These are phyloP conservation scores for Otus sunia DNA, from an alignment of 2,113 vertebrate species.

Conservation along the genomic window DNA sequence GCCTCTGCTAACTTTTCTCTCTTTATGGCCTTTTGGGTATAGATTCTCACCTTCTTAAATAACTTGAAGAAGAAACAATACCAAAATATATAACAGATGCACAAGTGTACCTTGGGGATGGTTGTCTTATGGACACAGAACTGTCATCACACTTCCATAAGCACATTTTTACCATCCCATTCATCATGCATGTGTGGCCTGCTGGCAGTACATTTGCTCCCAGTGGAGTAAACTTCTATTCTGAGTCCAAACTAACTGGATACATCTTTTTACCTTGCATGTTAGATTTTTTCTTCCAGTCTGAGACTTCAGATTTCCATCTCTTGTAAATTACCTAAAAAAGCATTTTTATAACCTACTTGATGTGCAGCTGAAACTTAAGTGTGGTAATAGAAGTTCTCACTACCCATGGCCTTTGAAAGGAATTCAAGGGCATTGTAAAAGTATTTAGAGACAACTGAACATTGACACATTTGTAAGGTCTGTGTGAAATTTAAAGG, in stretches of 20 bases:
- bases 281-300: background rate
- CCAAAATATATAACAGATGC: conserved; percentile 42
- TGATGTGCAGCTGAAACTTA: background rate
- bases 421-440: background rate
- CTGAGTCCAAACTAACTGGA: background rate
- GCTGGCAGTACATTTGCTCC: background rate
- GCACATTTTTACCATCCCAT: conserved; percentile 38
- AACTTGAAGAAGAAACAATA: conserved; percentile 37
- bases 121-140: conserved; percentile 27
- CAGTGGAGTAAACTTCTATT: background rate
- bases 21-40: background rate
- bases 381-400: background rate
- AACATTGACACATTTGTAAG: background rate
- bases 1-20: background rate
- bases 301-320: background rate
- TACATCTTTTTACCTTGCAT: background rate
- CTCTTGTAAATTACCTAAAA: background rate
- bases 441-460: background rate
- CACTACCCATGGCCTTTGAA: background rate
- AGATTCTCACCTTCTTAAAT: conserved; percentile 44
- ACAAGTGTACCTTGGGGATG: conserved; percentile 9
- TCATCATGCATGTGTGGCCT: conserved; percentile 21
- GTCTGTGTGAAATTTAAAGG: background rate
- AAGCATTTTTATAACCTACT: background rate
- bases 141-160: conserved; percentile 42